Evolutionary conservation across 2,888 invertebrate species (phyloP).

Genomic region (Polylopha cassiicola): DNA sequence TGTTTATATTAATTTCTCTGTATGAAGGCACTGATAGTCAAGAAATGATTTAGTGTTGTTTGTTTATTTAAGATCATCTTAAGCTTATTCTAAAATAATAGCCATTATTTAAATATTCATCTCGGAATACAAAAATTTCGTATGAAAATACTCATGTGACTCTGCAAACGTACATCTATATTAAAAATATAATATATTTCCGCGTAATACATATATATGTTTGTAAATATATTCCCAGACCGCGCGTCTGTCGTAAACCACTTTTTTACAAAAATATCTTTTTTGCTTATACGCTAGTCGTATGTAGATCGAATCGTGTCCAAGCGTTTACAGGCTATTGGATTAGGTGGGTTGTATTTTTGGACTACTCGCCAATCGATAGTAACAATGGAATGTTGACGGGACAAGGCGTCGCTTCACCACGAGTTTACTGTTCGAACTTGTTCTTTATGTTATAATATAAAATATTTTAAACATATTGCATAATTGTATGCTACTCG

Average conservation of each 20-base stretch:
- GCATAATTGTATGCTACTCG: conserved; percentile 31
- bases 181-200: conserved; percentile 61
- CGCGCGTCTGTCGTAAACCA: conserved; percentile 51
- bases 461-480: conserved; percentile 31
- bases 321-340: conserved; percentile 46
- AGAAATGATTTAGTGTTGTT: conserved; percentile 64
- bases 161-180: conserved; percentile 71
- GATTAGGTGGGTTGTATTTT: conserved; percentile 68
- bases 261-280: conserved; percentile 71
- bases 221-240: conserved; percentile 68
- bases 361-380: conserved; percentile 57
- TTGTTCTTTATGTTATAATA: conserved; percentile 28
- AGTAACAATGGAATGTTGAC: conserved; percentile 64
- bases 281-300: conserved; percentile 48
- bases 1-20: conserved; percentile 57
- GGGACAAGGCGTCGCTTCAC: conserved; percentile 38
- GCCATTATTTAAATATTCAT: conserved; percentile 73
- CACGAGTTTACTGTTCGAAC: conserved; percentile 49
- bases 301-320: conserved; percentile 41
- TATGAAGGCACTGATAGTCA: conserved; percentile 71
- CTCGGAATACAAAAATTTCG: conserved; percentile 66
- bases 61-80: conserved; percentile 60
- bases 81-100: conserved; percentile 68
- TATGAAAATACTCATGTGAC: conserved; percentile 74
- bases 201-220: conserved; percentile 65